Percentiles rank a stretch among this genome's conserved stretches.
Evolutionary conservation across 2,797 vertebrate genomes (phyloP).

Genomic region (Varecia variegata): DNA sequence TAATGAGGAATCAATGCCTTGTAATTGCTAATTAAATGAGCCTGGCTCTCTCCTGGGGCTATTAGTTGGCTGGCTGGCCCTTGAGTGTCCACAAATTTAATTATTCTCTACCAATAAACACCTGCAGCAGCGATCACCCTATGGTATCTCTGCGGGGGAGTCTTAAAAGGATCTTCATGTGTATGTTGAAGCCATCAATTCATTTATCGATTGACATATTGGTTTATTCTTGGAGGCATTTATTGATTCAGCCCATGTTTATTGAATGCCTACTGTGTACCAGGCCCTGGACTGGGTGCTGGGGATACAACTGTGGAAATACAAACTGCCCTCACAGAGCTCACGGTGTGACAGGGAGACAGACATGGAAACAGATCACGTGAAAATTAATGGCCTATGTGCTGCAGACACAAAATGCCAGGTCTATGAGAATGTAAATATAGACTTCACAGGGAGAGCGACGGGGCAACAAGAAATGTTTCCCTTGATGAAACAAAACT

Average conservation of each 20-base stretch:
- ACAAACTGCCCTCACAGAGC: background rate
- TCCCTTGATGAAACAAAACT: background rate
- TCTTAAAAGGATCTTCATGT: background rate
- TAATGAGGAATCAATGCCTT: conserved; percentile 69
- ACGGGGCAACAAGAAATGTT: background rate
- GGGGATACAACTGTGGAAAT: background rate
- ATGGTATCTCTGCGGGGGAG: background rate
- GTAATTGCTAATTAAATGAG: conserved; percentile 77
- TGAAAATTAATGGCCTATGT: background rate
- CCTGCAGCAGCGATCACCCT: background rate
- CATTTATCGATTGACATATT: background rate
- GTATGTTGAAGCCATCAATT: background rate
- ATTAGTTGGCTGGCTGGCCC: conserved; percentile 60
- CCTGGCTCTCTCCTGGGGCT: conserved; percentile 56
- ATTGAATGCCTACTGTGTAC: background rate
- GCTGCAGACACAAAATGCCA: background rate
- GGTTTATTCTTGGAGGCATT: background rate
- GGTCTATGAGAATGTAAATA: background rate
- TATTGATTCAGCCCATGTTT: background rate
- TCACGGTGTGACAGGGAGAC: background rate
- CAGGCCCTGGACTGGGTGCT: background rate
- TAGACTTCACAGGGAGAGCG: background rate
- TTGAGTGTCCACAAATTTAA: conserved; percentile 71
- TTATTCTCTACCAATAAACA: conserved; percentile 59
- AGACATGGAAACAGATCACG: background rate